These are phyloP conservation scores for Arbacia lixula DNA, from an alignment of 53 echinoderm and acorn worm species.

Conservation along the genomic window DNA sequence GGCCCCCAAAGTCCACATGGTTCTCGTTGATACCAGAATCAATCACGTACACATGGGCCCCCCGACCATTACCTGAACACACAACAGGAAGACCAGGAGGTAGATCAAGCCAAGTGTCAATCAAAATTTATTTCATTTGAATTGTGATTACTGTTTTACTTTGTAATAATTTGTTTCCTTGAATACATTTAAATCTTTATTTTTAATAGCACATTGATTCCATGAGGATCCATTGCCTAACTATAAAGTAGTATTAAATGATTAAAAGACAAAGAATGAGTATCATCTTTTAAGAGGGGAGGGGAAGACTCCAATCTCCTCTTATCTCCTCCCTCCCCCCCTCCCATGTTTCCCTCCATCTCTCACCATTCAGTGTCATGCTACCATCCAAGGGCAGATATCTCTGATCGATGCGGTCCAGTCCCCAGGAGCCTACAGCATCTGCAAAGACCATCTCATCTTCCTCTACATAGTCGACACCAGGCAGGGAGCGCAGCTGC, in stretches of 20 bases:
- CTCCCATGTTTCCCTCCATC: too few species aligned
- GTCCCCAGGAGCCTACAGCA: not conserved
- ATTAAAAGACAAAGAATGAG: too few species aligned
- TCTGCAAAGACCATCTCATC: constrained; percentile 17
- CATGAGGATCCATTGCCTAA: too few species aligned
- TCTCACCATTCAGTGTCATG: not conserved
- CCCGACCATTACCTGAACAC: not conserved
- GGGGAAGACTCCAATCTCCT: too few species aligned
- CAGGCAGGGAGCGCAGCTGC: constrained; percentile 20
- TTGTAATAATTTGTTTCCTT: too few species aligned
- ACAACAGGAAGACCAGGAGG: not conserved
- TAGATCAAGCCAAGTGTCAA: not conserved
- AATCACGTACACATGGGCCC: constrained; percentile 45
- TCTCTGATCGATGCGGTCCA: constrained; percentile 23
- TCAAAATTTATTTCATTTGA: too few species aligned
- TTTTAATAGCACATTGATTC: too few species aligned
- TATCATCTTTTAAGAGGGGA: too few species aligned
- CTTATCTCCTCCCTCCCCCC: too few species aligned
- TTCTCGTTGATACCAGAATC: constrained; percentile 38
- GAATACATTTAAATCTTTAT: too few species aligned
- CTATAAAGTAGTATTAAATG: too few species aligned
- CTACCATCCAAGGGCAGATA: not conserved
- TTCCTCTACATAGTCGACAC: constrained; percentile 19
- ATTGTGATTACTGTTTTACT: too few species aligned
- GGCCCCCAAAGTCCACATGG: constrained; percentile 42